Conservation (phyloP, 53 echinoderm and acorn worm species). For the Holothuria scabra region DNA sequence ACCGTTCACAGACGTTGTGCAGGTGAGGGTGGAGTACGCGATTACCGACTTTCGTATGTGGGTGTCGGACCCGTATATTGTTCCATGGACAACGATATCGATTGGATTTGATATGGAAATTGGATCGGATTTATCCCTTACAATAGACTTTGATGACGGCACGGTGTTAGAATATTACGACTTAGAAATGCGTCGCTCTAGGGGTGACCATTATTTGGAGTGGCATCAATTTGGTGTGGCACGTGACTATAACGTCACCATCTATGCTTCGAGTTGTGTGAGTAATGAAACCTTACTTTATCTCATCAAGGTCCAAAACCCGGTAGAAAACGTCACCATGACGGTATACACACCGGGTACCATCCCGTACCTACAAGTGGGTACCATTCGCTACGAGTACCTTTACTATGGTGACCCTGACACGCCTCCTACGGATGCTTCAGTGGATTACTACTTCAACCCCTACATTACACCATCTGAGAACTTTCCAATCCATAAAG, state of each 20-base stretch:
- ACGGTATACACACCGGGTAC: conserved; percentile 73
- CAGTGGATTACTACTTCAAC: conserved; percentile 69
- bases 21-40: conserved; percentile 76
- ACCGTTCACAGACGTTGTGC: conserved; percentile 66
- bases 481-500: conserved; percentile 71
- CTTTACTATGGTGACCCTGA: conserved; percentile 66
- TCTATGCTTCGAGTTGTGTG: conserved; percentile 73
- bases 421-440: conserved; percentile 85
- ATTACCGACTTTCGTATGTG: conserved; percentile 79
- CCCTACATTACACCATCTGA: conserved; percentile 53
- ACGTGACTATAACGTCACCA: conserved; percentile 77
- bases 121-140: conserved; percentile 81
- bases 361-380: conserved; percentile 75
- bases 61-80: conserved; percentile 82
- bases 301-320: conserved; percentile 87
- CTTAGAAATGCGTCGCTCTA: conserved; percentile 66
- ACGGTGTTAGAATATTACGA: conserved; percentile 41
- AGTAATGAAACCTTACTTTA: conserved; percentile 72
- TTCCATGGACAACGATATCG: conserved; percentile 70
- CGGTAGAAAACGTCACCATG: conserved; percentile 73
- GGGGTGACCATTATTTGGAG: conserved; percentile 66
- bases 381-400: conserved; percentile 69
- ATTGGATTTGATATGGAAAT: conserved; percentile 80
- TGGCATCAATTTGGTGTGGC: conserved; percentile 74
- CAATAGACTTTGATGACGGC: conserved; percentile 79